Percentiles rank a stretch among this genome's conserved stretches.
Evolutionary conservation across 1,140 invertebrate species (phyloP).

Genomic region (Patella vulgata): DNA sequence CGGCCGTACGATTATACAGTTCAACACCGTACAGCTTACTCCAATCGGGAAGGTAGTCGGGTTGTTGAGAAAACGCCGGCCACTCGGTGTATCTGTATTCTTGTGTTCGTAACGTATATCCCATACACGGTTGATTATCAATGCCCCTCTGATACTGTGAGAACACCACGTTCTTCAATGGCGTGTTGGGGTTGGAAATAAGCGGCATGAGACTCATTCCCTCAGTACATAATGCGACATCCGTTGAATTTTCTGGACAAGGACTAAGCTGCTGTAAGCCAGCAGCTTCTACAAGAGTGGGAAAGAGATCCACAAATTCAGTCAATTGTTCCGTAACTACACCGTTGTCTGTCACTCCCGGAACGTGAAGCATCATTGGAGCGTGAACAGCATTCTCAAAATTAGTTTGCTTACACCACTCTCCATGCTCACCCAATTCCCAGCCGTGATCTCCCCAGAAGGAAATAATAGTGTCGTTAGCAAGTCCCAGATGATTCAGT

Average conservation of each 20-base stretch:
- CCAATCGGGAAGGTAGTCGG: constrained; percentile 71
- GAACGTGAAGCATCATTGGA: constrained; percentile 38
- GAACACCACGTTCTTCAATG: too few species aligned
- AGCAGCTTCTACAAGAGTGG: constrained; percentile 81
- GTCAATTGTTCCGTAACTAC: constrained; percentile 67
- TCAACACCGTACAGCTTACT: constrained; percentile 72
- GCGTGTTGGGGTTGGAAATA: constrained; percentile 34
- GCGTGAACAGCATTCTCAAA: constrained; percentile 38
- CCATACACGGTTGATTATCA: too few species aligned
- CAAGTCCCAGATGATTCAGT: constrained; percentile 30
- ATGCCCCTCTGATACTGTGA: too few species aligned
- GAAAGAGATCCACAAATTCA: constrained; percentile 86
- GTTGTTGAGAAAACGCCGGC: constrained; percentile 49
- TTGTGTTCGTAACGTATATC: too few species aligned
- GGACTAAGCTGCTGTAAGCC: constrained; percentile 70
- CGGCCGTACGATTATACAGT: constrained; percentile 69
- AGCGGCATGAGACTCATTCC: constrained; percentile 74
- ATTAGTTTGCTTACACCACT: too few species aligned
- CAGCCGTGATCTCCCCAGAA: too few species aligned
- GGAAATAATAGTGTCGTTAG: constrained; percentile 36
- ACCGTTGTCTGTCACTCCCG: constrained; percentile 24
- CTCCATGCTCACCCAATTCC: too few species aligned
- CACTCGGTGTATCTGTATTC: too few species aligned
- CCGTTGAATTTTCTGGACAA: constrained; percentile 68
- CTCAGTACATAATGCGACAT: constrained; percentile 74